Evolutionary conservation across 2,797 vertebrate species (phyloP).

Genomic region (Apodemus agrarius): DNA sequence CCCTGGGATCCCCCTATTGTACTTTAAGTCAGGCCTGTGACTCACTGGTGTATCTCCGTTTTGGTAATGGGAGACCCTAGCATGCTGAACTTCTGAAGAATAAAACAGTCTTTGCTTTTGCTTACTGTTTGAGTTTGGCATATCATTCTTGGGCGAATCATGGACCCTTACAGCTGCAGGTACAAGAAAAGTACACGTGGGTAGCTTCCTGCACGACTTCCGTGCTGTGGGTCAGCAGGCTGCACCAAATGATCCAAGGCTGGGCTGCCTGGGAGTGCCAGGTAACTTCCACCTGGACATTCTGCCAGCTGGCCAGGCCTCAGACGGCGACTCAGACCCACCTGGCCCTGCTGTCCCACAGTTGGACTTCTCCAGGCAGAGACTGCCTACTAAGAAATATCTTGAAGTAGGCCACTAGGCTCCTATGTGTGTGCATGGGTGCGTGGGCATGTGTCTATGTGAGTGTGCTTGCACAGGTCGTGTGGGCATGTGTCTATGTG

Average conservation of each 20-base stretch:
- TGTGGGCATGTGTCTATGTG: background rate
- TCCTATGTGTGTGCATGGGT: background rate
- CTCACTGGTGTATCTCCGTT: background rate
- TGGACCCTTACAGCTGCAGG: background rate
- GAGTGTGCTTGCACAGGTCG: background rate
- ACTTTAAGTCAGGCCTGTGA: background rate
- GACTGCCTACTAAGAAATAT: too few species aligned
- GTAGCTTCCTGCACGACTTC: background rate
- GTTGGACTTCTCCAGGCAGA: background rate
- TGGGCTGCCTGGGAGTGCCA: background rate
- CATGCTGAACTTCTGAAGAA: background rate
- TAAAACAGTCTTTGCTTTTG: background rate
- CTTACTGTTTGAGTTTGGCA: background rate
- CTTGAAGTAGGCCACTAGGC: background rate
- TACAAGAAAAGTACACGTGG: background rate
- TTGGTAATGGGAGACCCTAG: background rate
- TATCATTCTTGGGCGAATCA: background rate
- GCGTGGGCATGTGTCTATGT: background rate
- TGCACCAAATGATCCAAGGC: background rate
- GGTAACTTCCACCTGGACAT: too few species aligned
- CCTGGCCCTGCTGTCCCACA: background rate
- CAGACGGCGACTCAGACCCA: background rate
- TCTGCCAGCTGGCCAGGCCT: background rate
- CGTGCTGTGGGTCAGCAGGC: background rate
- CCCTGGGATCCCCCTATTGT: background rate